Base-by-base conservation (phyloP, 1,140 invertebrate genomes). In the Pissodes strobi region DNA sequence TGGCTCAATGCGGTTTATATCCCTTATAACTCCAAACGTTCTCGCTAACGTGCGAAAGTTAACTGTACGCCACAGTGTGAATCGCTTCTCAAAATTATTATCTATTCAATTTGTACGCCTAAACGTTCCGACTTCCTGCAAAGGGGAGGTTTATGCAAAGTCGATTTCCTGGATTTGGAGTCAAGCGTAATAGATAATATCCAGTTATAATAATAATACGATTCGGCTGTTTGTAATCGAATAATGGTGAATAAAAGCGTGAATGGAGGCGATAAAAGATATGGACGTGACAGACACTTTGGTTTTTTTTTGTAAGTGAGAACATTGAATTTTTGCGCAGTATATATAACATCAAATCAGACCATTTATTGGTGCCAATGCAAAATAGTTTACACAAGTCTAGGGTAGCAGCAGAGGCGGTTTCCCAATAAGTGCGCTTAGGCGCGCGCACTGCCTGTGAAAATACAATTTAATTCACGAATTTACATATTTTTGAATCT, bases 1-100 rank as follows among this genome's bases (percentile, higher is more conserved):
- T 72, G 69, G 69, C 63, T 68, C 67, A 66, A 70, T 70, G 71
- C 58, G 67, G 69, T 70, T 64, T 69, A 69, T 67, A 66, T 71
- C 56, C 55, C 51, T 56, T 61, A 13, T n/a, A 62, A 55, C 46
- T 66, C 52, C 64, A 68, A 68, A 65, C 66, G 62, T 66, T 61
- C 61, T 45, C 60, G 60, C 49, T 43, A 63, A 63, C 49, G 34
- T 30, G 43, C 12, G 17, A 25, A 64, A 64, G 62, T 64, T 64
- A 64, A 48, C 15, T 51, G 19, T 46, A 63, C 5, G 39, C 49
- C 34, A 8, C n/a, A 13, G 46, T 51, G 46, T 53, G 38, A 41
- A 64, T 64, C 52, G 38, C 52, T 45, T 18, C 43, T 30, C 53
- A 25, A 64, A 57, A 64, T 64, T 64, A 57, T 64, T 57, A 64